These are phyloP conservation scores for Notolabrus celidotus DNA, from an alignment of 2,797 vertebrate genomes.

Conservation along the genomic window DNA sequence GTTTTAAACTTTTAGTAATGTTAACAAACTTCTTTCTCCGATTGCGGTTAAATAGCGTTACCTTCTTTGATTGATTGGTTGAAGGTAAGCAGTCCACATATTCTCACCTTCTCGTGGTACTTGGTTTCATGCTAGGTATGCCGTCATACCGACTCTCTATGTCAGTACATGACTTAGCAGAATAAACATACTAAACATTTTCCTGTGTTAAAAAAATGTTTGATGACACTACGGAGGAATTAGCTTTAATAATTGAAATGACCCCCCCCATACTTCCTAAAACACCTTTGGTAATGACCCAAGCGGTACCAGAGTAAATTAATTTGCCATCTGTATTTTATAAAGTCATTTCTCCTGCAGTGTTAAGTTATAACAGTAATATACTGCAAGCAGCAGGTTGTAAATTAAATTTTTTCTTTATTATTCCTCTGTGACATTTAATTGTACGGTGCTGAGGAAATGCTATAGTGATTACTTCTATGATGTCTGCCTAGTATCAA, in stretches of 20 bases:
- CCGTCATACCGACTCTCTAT: background rate
- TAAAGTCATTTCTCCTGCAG: background rate
- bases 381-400: background rate
- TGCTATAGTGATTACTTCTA: slow-evolving; percentile 25
- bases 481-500: slow-evolving; percentile 26
- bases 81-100: background rate
- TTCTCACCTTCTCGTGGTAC: background rate
- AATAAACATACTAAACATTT: background rate
- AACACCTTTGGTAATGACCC: background rate
- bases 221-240: background rate
- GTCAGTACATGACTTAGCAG: background rate
- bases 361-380: background rate
- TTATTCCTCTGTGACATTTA: slow-evolving; percentile 14
- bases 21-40: background rate
- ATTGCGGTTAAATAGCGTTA: background rate
- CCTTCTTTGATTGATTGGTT: background rate
- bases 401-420: background rate
- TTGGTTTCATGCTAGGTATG: background rate
- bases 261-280: background rate
- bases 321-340: background rate
- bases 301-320: background rate
- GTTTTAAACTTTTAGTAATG: background rate
- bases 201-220: background rate
- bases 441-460: slow-evolving; percentile 8
- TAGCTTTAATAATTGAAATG: background rate